Evolutionary conservation across 1,140 invertebrate genomes (phyloP).

Genomic region (Meloidogyne chitwoodi): DNA sequence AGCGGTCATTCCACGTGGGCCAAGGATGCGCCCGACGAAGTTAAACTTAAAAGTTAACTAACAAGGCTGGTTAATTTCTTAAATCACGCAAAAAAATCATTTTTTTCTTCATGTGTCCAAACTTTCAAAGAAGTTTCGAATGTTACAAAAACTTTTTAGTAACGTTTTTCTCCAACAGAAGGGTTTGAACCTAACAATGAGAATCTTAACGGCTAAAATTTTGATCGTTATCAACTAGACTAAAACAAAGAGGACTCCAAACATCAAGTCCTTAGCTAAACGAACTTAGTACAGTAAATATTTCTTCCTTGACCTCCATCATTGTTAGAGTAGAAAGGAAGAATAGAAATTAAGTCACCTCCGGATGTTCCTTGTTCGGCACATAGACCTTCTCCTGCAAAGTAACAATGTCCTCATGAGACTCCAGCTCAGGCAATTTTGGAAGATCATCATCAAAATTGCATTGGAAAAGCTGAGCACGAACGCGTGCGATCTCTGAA

Average conservation of each 20-base stretch:
- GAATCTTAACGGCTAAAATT: too few species aligned
- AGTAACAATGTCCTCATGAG: constrained; percentile 76
- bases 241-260: too few species aligned
- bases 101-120: too few species aligned
- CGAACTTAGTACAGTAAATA: too few species aligned
- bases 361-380: constrained; percentile 97
- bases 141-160: too few species aligned
- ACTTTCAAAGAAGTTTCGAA: too few species aligned
- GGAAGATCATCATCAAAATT: constrained; percentile 90
- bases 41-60: constrained; percentile 80
- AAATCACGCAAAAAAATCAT: too few species aligned
- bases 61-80: neutral
- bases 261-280: too few species aligned
- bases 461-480: constrained; percentile 93
- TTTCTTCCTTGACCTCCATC: neutral
- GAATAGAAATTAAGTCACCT: constrained; percentile 73
- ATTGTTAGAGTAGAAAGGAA: neutral
- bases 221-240: too few species aligned
- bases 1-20: constrained; percentile 96
- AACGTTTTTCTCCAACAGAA: too few species aligned
- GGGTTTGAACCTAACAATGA: too few species aligned
- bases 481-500: constrained; percentile 95
- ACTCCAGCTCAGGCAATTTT: constrained; percentile 79
- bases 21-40: constrained; percentile 97
- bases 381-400: constrained; percentile 98